phyloP scores from a whole-genome alignment of 2,113 vertebrate species.

The Erythrocebus patas region DNA sequence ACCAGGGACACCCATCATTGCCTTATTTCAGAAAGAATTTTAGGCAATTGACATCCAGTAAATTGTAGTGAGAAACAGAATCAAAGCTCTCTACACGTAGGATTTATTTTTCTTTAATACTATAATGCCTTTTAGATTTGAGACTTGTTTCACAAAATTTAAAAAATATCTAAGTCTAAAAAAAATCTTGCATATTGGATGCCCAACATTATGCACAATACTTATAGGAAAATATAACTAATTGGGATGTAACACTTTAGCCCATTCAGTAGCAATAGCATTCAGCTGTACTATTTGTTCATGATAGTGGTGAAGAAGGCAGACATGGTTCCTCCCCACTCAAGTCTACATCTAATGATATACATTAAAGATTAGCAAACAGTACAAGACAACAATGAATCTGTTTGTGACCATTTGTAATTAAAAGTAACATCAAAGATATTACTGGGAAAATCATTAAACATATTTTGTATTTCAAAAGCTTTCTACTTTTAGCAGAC shows the following conservation, averaged over 20 bases:
- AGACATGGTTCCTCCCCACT: background rate
- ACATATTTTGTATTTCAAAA: background rate
- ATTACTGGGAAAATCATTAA: background rate
- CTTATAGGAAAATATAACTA: background rate
- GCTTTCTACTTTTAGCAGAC: background rate
- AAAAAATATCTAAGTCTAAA: background rate
- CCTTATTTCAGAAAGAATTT: background rate
- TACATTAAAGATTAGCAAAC: background rate
- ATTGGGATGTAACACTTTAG: background rate
- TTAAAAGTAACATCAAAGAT: background rate
- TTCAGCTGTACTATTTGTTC: background rate
- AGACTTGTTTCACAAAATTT: background rate
- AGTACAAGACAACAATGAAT: background rate
- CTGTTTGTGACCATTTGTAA: background rate
- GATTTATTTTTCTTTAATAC: background rate
- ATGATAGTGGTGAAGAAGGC: background rate
- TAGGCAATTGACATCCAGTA: background rate
- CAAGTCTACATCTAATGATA: background rate
- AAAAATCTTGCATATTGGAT: background rate
- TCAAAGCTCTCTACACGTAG: background rate
- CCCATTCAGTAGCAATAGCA: background rate
- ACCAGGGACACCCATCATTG: background rate
- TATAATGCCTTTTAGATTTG: background rate
- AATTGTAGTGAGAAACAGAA: conserved; percentile 8
- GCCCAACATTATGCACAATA: background rate